Evolutionary conservation across 2,797 vertebrate species (phyloP).

Genomic region (Brotogeris chrysoptera): DNA sequence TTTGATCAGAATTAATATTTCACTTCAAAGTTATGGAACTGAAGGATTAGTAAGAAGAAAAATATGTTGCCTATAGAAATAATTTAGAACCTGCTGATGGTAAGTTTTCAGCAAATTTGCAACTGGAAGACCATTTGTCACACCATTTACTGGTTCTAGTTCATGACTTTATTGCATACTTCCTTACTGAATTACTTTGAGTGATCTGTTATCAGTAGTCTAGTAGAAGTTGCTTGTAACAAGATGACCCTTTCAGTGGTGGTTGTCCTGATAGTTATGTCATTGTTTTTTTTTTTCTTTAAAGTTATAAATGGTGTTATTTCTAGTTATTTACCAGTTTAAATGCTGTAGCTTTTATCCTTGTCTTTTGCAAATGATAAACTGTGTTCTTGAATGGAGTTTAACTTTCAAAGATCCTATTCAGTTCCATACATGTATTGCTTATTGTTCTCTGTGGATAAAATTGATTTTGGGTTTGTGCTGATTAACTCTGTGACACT

Average conservation of each 20-base stretch:
- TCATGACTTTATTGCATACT: not conserved
- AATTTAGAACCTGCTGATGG: not conserved
- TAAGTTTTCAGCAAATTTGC: not conserved
- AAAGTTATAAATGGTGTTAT: not conserved
- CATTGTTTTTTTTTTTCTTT: not conserved
- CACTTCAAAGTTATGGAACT: not conserved
- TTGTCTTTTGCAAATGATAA: not conserved
- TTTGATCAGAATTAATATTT: not conserved
- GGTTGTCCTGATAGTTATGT: not conserved
- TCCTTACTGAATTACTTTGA: not conserved
- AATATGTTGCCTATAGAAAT: not conserved
- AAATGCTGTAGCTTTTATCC: not conserved
- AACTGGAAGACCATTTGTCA: not conserved
- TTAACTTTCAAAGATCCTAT: not conserved
- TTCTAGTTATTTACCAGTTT: not conserved
- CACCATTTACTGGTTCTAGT: not conserved
- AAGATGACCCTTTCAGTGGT: not conserved
- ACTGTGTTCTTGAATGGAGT: not conserved
- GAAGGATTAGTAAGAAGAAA: not conserved
- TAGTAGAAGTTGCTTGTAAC: not conserved
- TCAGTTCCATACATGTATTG: fast-evolving
- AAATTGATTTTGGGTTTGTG: not conserved
- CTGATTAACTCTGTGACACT: not conserved
- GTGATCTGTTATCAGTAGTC: not conserved
- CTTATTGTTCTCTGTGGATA: not conserved